Base-by-base conservation (phyloP, 2,888 invertebrate species). In the Tipula confusa region DNA sequence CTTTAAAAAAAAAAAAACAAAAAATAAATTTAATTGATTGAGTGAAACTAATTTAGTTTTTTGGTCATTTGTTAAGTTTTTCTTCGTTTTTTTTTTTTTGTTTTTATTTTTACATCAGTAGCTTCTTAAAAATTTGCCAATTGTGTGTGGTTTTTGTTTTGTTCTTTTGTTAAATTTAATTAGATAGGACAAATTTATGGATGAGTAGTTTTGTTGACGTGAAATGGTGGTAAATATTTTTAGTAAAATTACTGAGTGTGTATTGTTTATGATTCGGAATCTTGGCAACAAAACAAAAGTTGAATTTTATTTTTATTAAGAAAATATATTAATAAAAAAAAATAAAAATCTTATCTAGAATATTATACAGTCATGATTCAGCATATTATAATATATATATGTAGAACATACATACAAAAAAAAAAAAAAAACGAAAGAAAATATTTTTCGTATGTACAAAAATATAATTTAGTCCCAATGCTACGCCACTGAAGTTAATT, bases 401-500 rank as follows among this genome's bases (percentile, higher is more conserved):
- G 24, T 64, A 24, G 24, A 64, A 64, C 24, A 64, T 64, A 64
- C 18, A 64, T 24, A 64, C 24, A 18, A 64, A 24, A 64, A 24
- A 18, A 64, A 24, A 64, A n/a, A n/a, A n/a, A 64, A 64, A 64
- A 64, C 24, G 24, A 64, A 24, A 64, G 64, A 18, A 64, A 24
- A 64, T 64, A 64, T 64, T 64, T 9, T 36, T n/a, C 15, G n/a
- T 31, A 38, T 38, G 4, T 38, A 38, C n/a, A n/a, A 9, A 36
- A 1, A 36, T 36, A 36, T 36, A 36, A 36, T 36, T 9, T 36
- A 36, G 1, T 43, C 43, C 9, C 43, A 18, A 64, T 64, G 64
- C 18, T 64, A 64, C 64, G 64, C 64, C 64, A 64, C 64, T 64
- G 64, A 24, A 64, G 64, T 64, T 64, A 64, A 64, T 64, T 64